Evolutionary conservation across 2,113 vertebrate genomes (phyloP).

Genomic region (Gymnocephalus cernua): DNA sequence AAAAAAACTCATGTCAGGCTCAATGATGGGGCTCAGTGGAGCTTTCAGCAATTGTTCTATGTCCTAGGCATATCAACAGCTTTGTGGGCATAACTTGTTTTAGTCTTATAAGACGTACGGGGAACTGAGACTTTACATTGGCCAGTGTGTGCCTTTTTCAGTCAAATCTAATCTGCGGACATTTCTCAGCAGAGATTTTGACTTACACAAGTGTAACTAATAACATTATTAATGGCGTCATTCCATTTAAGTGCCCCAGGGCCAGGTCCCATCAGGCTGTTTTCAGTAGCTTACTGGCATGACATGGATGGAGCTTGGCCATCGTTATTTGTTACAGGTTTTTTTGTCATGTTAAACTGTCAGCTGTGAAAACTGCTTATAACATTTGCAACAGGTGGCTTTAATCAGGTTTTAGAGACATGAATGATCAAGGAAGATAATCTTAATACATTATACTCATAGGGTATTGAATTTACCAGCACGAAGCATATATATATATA

Average conservation of each 20-base stretch:
- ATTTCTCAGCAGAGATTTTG: not conserved
- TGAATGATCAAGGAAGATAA: constrained; percentile 11
- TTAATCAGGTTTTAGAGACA: constrained; percentile 5
- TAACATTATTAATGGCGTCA: constrained; percentile 8
- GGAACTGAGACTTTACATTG: not conserved
- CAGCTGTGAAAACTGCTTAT: constrained; percentile 8
- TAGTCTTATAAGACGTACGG: not conserved
- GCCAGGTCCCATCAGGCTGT: not conserved
- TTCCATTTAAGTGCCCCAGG: constrained; percentile 9
- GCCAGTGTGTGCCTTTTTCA: not conserved
- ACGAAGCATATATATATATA: not conserved
- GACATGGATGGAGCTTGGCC: constrained; percentile 5
- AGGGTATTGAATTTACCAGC: not conserved
- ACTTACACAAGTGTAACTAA: constrained; percentile 29
- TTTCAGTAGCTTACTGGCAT: not conserved
- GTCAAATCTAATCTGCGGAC: constrained; percentile 9
- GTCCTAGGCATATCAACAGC: not conserved
- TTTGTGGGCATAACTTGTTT: not conserved
- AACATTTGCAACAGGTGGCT: constrained; percentile 14
- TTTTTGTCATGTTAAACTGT: constrained; percentile 13
- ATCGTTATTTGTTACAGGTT: not conserved
- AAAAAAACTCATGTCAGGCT: not conserved
- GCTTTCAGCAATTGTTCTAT: not conserved
- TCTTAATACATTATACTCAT: not conserved
- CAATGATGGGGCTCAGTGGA: not conserved